Evolutionary conservation across 2,888 invertebrate genomes (phyloP).

Genomic region (Ditylenchus weischeri): DNA sequence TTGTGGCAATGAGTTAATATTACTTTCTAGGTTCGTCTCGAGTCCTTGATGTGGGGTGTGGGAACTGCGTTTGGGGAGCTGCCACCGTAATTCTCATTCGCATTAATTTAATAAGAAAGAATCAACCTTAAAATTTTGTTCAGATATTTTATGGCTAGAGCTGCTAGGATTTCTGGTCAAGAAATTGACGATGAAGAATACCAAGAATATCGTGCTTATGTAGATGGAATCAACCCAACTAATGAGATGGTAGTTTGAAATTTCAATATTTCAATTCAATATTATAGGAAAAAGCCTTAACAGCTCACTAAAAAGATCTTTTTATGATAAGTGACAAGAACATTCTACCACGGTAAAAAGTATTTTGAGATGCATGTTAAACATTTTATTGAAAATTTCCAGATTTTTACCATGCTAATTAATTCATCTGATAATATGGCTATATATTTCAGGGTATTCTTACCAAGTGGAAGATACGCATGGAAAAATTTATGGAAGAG

Average conservation of each 20-base stretch:
- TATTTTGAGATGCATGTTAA: too few relatives aligned
- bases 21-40: constrained; percentile 71
- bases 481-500: constrained; percentile 38
- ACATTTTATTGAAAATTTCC: too few relatives aligned
- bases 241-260: constrained; percentile 44
- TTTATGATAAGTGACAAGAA: too few relatives aligned
- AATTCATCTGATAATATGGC: background rate
- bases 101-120: too few relatives aligned
- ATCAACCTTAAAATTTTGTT: too few relatives aligned
- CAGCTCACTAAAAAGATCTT: too few relatives aligned
- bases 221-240: constrained; percentile 33
- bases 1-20: constrained; percentile 30
- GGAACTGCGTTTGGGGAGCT: constrained; percentile 96
- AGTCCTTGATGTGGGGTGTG: constrained; percentile 87
- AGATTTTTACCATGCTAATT: too few relatives aligned
- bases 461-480: constrained; percentile 47
- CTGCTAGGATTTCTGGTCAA: constrained; percentile 65
- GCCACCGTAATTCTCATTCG: constrained; percentile 69
- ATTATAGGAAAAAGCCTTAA: too few relatives aligned
- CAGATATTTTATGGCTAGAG: constrained; percentile 94
- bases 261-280: background rate
- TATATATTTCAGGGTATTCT: constrained; percentile 36
- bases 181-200: constrained; percentile 69
- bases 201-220: constrained; percentile 69
- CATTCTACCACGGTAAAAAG: too few relatives aligned